A percentile compares a stretch with the other conserved stretches of the same genome.
These are phyloP conservation scores for Syrmaticus mikado DNA, from an alignment of 2,113 vertebrate genomes.

Conservation along the genomic window DNA sequence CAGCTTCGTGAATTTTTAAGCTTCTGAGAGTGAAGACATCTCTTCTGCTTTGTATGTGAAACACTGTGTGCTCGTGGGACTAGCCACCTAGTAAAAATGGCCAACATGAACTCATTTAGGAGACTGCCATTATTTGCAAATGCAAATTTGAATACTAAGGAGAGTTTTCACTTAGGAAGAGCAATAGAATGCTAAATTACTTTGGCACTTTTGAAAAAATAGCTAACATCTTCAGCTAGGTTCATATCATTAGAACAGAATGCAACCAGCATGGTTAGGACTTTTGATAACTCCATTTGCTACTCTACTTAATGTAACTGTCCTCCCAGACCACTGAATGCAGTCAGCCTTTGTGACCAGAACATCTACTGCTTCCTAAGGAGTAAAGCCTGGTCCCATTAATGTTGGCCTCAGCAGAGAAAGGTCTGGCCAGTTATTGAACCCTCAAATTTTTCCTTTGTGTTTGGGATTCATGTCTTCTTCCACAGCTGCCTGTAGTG, in stretches of 20 bases:
- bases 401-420: background rate
- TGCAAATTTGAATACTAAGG: background rate
- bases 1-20: background rate
- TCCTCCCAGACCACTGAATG: background rate
- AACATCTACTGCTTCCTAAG: background rate
- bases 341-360: background rate
- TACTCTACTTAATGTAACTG: background rate
- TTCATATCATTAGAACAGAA: background rate
- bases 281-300: background rate
- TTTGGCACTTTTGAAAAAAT: background rate
- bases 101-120: background rate
- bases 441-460: background rate
- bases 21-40: background rate
- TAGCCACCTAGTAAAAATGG: background rate
- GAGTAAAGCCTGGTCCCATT: background rate
- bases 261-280: background rate
- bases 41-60: background rate
- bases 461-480: rapidly evolving
- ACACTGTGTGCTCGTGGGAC: background rate
- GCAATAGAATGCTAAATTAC: background rate
- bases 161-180: background rate
- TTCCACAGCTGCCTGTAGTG: background rate
- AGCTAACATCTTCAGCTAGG: background rate
- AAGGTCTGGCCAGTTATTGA: background rate
- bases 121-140: background rate